Conservation (phyloP, 2,888 invertebrate genomes). For the Tipula lateralis region DNA sequence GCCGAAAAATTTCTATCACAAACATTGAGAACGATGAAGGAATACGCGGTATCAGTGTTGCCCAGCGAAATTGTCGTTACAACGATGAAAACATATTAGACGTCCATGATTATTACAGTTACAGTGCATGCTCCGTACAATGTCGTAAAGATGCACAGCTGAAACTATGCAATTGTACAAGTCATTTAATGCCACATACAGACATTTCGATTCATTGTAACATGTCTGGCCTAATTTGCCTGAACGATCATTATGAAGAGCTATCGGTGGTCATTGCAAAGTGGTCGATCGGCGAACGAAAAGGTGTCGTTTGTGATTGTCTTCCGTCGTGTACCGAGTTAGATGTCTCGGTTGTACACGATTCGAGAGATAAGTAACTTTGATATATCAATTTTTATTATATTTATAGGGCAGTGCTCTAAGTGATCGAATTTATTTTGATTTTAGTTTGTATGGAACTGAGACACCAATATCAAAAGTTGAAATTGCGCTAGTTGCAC, state of each 20-base stretch:
- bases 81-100: conserved; percentile 58
- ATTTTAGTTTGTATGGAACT: conserved; percentile 39
- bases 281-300: conserved; percentile 55
- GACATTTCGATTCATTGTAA: conserved; percentile 52
- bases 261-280: conserved; percentile 61
- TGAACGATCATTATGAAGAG: conserved; percentile 57
- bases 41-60: conserved; percentile 56
- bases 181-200: conserved; percentile 63
- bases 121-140: conserved; percentile 66
- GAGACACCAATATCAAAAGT: conserved; percentile 49
- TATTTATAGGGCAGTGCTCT: not conserved
- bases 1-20: conserved; percentile 53
- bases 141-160: conserved; percentile 63
- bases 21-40: conserved; percentile 67
- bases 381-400: too few species aligned
- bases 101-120: conserved; percentile 61
- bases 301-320: conserved; percentile 63
- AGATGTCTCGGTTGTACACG: conserved; percentile 59
- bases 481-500: conserved; percentile 57
- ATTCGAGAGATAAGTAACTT: conserved; percentile 43
- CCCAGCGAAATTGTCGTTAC: conserved; percentile 67
- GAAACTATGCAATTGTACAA: conserved; percentile 60
- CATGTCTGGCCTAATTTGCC: conserved; percentile 60
- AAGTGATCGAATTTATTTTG: not conserved
- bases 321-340: conserved; percentile 67